A percentile compares a stretch with the other conserved stretches of the same genome.
phyloP scores from a whole-genome alignment of 2,888 invertebrate species.

The Spisula solida region DNA sequence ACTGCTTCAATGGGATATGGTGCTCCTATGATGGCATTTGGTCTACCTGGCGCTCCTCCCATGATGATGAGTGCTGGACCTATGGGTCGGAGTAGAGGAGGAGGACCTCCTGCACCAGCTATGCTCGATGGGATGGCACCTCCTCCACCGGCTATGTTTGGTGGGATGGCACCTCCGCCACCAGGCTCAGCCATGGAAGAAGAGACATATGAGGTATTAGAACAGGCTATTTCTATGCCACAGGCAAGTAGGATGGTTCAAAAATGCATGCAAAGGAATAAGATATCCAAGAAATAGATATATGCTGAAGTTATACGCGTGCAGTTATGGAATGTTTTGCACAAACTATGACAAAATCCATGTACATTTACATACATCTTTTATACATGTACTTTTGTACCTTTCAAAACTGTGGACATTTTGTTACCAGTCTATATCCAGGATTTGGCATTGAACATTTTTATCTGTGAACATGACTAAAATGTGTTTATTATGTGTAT shows the following conservation, averaged over 20 bases:
- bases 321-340: not conserved
- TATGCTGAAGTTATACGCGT: not conserved
- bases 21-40: not conserved
- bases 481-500: no score
- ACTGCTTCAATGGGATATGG: not conserved
- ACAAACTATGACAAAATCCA: no score
- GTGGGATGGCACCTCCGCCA: not conserved
- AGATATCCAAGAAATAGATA: constrained; percentile 28
- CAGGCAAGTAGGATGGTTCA: constrained; percentile 76
- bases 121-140: not conserved
- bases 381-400: no score
- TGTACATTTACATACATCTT: no score
- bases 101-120: not conserved
- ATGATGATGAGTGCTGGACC: not conserved
- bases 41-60: not conserved
- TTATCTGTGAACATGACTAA: no score
- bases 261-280: constrained; percentile 71
- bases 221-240: constrained; percentile 63
- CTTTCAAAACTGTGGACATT: no score
- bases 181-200: not conserved
- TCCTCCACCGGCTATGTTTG: constrained; percentile 20
- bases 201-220: constrained; percentile 68
- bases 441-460: no score
- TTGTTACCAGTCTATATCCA: no score
- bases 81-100: not conserved